phyloP scores from a whole-genome alignment of 64 coral and sea anemone species.

The Pocillopora damicornis region DNA sequence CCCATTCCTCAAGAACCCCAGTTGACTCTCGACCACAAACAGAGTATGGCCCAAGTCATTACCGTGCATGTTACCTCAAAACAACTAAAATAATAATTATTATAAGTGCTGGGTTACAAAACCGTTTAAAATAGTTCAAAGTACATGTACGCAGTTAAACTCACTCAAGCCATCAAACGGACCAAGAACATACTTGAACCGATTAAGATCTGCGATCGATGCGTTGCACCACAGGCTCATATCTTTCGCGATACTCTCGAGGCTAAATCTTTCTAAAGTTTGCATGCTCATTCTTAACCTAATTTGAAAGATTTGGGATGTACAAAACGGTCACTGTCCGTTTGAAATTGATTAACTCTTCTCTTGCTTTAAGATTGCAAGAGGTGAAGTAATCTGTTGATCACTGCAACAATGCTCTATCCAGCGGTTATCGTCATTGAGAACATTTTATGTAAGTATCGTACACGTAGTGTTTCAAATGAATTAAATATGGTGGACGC shows the following conservation, averaged over 20 bases:
- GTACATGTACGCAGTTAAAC: background rate
- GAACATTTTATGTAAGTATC: background rate
- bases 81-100: too few species aligned
- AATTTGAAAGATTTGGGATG: too few species aligned
- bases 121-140: background rate
- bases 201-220: constrained; percentile 18
- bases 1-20: too few species aligned
- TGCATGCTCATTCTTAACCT: background rate
- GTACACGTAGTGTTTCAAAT: background rate
- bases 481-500: background rate
- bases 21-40: too few species aligned
- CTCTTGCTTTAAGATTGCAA: background rate
- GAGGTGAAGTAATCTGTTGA: background rate
- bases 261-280: constrained; percentile 50
- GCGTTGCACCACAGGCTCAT: constrained; percentile 55
- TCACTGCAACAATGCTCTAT: background rate
- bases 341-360: background rate
- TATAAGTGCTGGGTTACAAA: too few species aligned
- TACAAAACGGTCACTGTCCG: too few species aligned
- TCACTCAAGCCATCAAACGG: constrained; percentile 80
- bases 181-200: constrained; percentile 68
- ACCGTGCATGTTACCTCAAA: too few species aligned
- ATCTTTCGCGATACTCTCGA: constrained; percentile 60
- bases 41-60: too few species aligned
- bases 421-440: background rate